phyloP scores from a whole-genome alignment of 2,888 invertebrate species.

The Phoronis australis region DNA sequence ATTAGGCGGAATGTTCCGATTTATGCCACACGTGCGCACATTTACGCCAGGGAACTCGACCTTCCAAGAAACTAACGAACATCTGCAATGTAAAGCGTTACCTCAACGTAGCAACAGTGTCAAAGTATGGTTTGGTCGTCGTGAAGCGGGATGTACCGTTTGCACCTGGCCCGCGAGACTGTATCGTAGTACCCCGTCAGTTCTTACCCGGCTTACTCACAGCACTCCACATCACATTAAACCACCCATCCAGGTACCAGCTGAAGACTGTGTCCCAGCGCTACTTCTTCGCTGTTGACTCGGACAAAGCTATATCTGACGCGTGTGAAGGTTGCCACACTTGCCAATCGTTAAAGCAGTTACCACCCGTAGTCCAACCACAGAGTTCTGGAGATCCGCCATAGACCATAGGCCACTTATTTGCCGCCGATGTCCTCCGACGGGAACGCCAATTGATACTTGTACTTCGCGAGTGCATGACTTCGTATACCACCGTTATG shows the following conservation, averaged over 20 bases:
- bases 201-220: constrained; percentile 7
- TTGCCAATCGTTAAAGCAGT: constrained; percentile 17
- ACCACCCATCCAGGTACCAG: not conserved
- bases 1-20: constrained; percentile 1
- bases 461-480: constrained; percentile 14
- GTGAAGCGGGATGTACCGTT: not conserved
- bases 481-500: constrained; percentile 15
- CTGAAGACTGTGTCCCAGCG: not conserved
- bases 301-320: not conserved
- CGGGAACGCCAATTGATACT: constrained; percentile 18
- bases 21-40: not conserved
- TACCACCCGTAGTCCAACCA: constrained; percentile 9
- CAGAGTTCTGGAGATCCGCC: constrained; percentile 19
- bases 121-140: not conserved
- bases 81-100: not conserved
- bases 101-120: not conserved
- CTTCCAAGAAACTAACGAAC: not conserved
- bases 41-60: constrained; percentile 2
- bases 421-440: constrained; percentile 23
- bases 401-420: constrained; percentile 14
- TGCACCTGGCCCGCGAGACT: constrained; percentile 10
- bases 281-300: not conserved
- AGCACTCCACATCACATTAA: not conserved
- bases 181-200: constrained; percentile 17
- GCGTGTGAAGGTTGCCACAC: constrained; percentile 13